phyloP scores from a whole-genome alignment of 2,888 invertebrate species.

The Acrocyrtus sp. region DNA sequence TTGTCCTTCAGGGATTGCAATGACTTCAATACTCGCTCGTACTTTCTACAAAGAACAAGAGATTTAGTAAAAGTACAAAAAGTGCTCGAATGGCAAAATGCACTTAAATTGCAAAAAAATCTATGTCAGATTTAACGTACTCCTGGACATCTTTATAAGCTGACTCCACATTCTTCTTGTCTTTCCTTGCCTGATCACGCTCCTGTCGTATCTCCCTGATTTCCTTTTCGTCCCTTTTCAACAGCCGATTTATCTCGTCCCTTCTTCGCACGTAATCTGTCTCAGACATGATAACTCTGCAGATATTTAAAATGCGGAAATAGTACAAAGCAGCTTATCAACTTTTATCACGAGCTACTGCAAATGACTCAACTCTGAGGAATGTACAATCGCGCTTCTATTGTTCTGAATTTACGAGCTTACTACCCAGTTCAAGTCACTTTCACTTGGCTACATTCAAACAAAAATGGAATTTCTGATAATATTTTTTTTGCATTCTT shows the following conservation, averaged over 20 bases:
- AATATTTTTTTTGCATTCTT: too few relatives aligned
- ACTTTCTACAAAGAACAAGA: slow-evolving; percentile 68
- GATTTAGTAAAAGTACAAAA: not conserved
- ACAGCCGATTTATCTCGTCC: slow-evolving; percentile 30
- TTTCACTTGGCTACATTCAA: too few relatives aligned
- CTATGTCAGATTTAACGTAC: slow-evolving; percentile 10
- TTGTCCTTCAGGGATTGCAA: slow-evolving; percentile 78
- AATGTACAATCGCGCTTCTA: too few relatives aligned
- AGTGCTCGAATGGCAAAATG: not conserved
- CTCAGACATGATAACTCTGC: slow-evolving; percentile 24
- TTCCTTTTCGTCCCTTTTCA: slow-evolving; percentile 27
- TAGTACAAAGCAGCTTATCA: too few relatives aligned
- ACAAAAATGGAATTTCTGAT: too few relatives aligned
- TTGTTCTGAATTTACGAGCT: too few relatives aligned
- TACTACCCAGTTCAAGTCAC: too few relatives aligned
- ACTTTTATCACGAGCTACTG: too few relatives aligned
- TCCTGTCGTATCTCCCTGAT: slow-evolving; percentile 25
- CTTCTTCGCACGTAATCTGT: slow-evolving; percentile 22
- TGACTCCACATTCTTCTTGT: slow-evolving; percentile 35
- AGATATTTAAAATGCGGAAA: too few relatives aligned
- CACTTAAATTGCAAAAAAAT: not conserved
- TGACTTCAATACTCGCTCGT: slow-evolving; percentile 75
- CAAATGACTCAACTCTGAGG: too few relatives aligned
- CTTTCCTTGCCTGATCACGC: slow-evolving; percentile 32
- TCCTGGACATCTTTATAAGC: slow-evolving; percentile 33